A percentile compares a stretch with the other conserved stretches of the same genome.
Conservation (phyloP, 2,888 invertebrate species). For the Plebejus argus region DNA sequence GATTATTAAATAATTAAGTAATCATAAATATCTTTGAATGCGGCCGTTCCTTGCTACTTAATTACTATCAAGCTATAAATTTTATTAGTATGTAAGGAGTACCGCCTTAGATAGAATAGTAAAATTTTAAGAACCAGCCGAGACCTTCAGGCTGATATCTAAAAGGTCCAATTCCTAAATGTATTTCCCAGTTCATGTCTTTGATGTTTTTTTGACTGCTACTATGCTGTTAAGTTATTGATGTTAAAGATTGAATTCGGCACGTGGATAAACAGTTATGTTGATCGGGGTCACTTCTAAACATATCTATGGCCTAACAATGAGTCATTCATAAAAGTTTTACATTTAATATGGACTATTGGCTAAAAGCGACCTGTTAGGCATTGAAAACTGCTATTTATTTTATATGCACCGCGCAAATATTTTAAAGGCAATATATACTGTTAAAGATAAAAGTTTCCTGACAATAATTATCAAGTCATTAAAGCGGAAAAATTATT, state of each 20-base stretch:
- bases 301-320: neutral
- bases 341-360: neutral
- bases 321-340: neutral
- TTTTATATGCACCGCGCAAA: neutral
- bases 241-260: neutral
- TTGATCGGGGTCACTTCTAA: neutral
- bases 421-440: neutral
- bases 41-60: too few relatives aligned
- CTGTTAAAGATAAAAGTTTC: constrained; percentile 34
- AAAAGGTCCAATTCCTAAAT: too few relatives aligned
- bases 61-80: too few relatives aligned
- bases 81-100: too few relatives aligned
- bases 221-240: neutral
- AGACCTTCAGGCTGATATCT: too few relatives aligned
- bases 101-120: too few relatives aligned
- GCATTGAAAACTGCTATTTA: neutral
- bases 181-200: too few relatives aligned
- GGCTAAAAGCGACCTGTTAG: neutral
- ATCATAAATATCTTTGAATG: too few relatives aligned
- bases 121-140: too few relatives aligned
- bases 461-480: constrained; percentile 37
- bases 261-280: neutral
- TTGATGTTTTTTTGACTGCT: neutral
- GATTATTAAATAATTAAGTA: too few relatives aligned
- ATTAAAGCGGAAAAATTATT: constrained; percentile 38